Conservation (phyloP, 2,888 invertebrate species). For the Melangyna quadrimaculata region DNA sequence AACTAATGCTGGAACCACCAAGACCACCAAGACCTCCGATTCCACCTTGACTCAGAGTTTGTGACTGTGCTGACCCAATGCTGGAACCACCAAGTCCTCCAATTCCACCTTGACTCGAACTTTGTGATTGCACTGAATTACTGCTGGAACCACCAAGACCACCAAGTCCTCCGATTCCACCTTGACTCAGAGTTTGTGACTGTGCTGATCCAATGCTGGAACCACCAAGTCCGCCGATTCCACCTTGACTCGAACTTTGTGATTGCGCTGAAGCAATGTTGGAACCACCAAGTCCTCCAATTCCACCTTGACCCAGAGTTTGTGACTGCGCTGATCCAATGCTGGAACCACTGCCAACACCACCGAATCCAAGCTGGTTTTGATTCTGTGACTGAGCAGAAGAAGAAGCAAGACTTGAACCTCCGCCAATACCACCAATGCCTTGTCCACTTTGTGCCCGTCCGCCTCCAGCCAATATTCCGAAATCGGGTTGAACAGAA, state of each 20-base stretch:
- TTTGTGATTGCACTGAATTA: neutral
- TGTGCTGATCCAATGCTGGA: neutral
- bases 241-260: conserved; percentile 12
- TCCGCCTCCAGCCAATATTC: conserved; percentile 17
- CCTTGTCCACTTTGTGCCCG: conserved; percentile 1
- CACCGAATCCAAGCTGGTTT: neutral
- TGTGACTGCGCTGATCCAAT: neutral
- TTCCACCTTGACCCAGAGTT: neutral
- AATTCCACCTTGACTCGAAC: conserved; percentile 7
- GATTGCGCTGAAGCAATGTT: neutral
- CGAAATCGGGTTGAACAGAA: neutral
- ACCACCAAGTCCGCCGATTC: conserved; percentile 21
- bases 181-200: neutral
- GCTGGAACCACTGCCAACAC: neutral
- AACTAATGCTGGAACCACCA: no score
- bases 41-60: neutral
- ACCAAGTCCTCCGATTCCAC: conserved; percentile 19
- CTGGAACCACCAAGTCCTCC: conserved; percentile 18
- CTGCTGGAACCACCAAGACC: conserved; percentile 3
- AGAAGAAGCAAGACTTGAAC: neutral
- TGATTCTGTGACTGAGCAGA: neutral
- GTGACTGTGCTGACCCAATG: neutral
- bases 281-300: conserved; percentile 9
- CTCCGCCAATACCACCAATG: neutral
- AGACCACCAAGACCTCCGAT: neutral